Base-by-base conservation (phyloP, 2,113 vertebrate species). In the Bufo bufo region DNA sequence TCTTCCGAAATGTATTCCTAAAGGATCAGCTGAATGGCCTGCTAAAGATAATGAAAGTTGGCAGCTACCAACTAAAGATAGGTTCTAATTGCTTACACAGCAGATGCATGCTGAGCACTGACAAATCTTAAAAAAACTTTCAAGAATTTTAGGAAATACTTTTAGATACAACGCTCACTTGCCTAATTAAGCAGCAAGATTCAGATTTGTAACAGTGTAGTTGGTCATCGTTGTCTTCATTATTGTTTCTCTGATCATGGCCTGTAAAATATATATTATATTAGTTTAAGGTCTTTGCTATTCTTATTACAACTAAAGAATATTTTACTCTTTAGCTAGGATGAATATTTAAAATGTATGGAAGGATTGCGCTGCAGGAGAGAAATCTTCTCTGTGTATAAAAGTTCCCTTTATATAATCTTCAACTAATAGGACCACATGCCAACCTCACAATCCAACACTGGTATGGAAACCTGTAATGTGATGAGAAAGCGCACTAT, bases 1-100 rank as follows among this genome's bases (percentile, higher is more conserved):
- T 87, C 80, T 87, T 80, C 10, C 71, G 77, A 43, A 80, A 80
- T 87, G 77, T 80, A 80, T 87, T 87, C 85, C 77, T 71, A 4
- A 9, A 78, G 75, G 85, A 87, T 65, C 77, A 80, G 77, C 63
- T 80, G 85, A 79, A 87, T 71, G 77, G 85, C 85, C 63, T 87
- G 85, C 63, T 87, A 87, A 80, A 87, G 85, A 80, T 87, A 87
- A 87, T 66, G 85, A 80, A 80, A 72, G 61, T 23, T 71, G 85
- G 85, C 85, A 87, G 77, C 75, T 78, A 80, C 59, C 85, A 71
- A 80, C 85, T 87, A 80, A 79, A 80, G 85, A 87, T 58, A 71
- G 85, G 6, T 78, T 71, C 49, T 56, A 80, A 87, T 80, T 87
- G 85, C 85, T 87, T 71, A 87, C 77, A 80, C 77, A 80, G 63